Percentiles rank a stretch among this genome's conserved stretches.
These are phyloP conservation scores for Scomberomorus guttatus DNA, from an alignment of 2,797 vertebrate genomes.

Conservation along the genomic window DNA sequence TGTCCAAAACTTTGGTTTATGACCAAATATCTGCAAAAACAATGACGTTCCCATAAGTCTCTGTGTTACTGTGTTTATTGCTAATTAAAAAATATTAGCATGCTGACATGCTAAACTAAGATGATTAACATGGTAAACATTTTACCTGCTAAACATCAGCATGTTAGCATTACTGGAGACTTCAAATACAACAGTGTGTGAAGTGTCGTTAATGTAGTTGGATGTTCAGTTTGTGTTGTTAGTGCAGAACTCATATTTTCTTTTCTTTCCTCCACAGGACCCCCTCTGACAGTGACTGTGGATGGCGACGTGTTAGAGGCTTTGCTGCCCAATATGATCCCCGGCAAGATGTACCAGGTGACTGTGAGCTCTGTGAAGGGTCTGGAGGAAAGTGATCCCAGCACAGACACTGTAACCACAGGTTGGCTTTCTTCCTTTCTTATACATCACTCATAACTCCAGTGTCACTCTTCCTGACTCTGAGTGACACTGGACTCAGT, in stretches of 20 bases:
- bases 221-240: not conserved
- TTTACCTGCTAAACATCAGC: too few species aligned
- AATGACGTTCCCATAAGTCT: too few species aligned
- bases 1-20: too few species aligned
- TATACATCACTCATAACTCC: not conserved
- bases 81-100: too few species aligned
- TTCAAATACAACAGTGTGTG: too few species aligned
- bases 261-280: constrained; percentile 78
- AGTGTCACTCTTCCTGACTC: not conserved
- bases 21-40: too few species aligned
- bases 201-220: not conserved
- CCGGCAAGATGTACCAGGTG: constrained; percentile 90
- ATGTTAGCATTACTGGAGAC: too few species aligned
- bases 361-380: constrained; percentile 91
- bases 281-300: constrained; percentile 82
- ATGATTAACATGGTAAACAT: too few species aligned
- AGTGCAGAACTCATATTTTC: not conserved
- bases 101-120: too few species aligned
- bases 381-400: constrained; percentile 93
- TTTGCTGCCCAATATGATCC: constrained; percentile 85
- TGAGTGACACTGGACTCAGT: not conserved
- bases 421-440: constrained; percentile 77
- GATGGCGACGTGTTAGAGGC: constrained; percentile 87
- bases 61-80: too few species aligned
- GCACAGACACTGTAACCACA: constrained; percentile 89